phyloP scores from a whole-genome alignment of 2,113 vertebrate genomes.

The Cettia cetti region DNA sequence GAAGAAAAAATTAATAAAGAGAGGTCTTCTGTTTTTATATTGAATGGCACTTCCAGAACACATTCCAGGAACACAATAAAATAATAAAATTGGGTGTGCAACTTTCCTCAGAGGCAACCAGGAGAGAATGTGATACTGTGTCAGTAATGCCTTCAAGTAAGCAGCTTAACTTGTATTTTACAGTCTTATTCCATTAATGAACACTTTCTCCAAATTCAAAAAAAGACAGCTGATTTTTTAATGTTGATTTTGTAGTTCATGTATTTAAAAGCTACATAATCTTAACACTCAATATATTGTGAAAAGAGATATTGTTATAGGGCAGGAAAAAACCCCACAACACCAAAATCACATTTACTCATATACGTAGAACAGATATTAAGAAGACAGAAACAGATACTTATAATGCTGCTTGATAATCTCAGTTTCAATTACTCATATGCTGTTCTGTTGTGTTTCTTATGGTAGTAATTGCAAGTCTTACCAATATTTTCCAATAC shows the following conservation, averaged over 20 bases:
- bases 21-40: neutral
- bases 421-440: neutral
- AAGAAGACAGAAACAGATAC: neutral
- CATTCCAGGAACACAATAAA: neutral
- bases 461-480: neutral
- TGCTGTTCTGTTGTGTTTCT: neutral
- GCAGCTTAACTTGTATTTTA: neutral
- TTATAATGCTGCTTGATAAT: neutral
- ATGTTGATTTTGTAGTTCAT: neutral
- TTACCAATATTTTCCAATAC: neutral
- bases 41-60: neutral
- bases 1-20: neutral
- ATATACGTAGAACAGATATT: neutral
- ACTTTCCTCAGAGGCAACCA: neutral
- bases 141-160: neutral
- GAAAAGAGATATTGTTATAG: neutral
- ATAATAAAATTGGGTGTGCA: neutral
- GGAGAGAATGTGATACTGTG: neutral
- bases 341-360: neutral
- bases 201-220: neutral
- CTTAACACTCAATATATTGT: neutral
- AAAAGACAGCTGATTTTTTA: neutral
- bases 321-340: rapidly evolving
- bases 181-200: neutral
- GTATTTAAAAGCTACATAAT: neutral